Conservation (phyloP, 2,888 invertebrate species). For the Coecobrya sp. region DNA sequence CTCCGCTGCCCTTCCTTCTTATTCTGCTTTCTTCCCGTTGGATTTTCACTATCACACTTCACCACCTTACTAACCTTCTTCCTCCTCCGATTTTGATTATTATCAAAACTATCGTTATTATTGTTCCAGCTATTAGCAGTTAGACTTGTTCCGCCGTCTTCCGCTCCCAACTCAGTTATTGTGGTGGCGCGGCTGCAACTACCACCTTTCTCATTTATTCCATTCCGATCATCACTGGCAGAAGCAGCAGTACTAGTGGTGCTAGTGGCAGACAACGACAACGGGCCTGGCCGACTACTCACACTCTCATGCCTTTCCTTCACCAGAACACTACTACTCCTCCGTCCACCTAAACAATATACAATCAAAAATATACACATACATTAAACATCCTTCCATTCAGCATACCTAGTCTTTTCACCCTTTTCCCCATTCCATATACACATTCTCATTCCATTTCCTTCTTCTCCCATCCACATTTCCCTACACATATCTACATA, state of each 20-base stretch:
- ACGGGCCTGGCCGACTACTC: constrained; percentile 79
- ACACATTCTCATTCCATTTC: neutral
- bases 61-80: constrained; percentile 7
- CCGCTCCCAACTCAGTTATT: constrained; percentile 72
- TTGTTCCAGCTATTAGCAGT: constrained; percentile 34
- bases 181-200: constrained; percentile 73
- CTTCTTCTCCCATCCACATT: neutral
- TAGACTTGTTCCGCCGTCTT: constrained; percentile 64
- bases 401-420: constrained; percentile 47
- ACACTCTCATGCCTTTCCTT: constrained; percentile 55
- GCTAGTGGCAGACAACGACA: constrained; percentile 73
- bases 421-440: constrained; percentile 33
- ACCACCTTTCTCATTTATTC: constrained; percentile 75
- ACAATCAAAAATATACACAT: constrained; percentile 58
- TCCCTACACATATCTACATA: neutral
- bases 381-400: constrained; percentile 29
- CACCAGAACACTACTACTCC: neutral
- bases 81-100: constrained; percentile 43
- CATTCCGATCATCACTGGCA: constrained; percentile 61
- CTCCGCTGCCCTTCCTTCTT: neutral
- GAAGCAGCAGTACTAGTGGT: constrained; percentile 11
- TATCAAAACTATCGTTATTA: constrained; percentile 27
- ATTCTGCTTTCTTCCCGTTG: constrained; percentile 5
- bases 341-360: constrained; percentile 71
- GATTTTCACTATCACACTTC: constrained; percentile 40